Percentiles rank a stretch among this genome's conserved stretches.
Evolutionary conservation across 2,797 vertebrate genomes (phyloP).

Genomic region (Arnoldichthys spilopterus): DNA sequence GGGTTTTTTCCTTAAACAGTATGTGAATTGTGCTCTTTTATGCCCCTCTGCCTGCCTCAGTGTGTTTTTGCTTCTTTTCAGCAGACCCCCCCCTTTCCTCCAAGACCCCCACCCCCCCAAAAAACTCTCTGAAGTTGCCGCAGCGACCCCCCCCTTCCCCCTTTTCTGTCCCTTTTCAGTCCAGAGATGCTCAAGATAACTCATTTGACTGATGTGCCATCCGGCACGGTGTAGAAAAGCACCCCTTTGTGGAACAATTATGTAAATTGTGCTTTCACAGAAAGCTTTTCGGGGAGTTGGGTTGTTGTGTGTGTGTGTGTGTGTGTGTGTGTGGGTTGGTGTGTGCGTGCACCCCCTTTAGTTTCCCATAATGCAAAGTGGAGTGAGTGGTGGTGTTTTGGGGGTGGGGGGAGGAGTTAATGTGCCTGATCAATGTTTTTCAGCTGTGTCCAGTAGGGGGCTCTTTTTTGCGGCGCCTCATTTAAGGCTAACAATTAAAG

Average conservation of each 20-base stretch:
- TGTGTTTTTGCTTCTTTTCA: conserved; percentile 64
- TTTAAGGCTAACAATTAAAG: not conserved
- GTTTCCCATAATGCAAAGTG: not conserved
- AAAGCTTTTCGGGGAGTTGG: conserved; percentile 18
- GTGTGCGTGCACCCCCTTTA: not conserved
- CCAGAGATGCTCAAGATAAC: conserved; percentile 69
- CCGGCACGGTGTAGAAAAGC: conserved; percentile 67
- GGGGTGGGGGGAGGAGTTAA: too few species aligned
- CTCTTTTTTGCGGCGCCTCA: not conserved
- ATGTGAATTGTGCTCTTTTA: conserved; percentile 54
- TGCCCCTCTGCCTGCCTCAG: conserved; percentile 34
- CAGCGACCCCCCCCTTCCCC: conserved; percentile 45
- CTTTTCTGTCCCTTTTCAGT: conserved; percentile 55
- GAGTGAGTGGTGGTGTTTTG: not conserved
- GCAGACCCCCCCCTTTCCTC: conserved; percentile 29
- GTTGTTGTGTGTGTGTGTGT: conserved; percentile 24
- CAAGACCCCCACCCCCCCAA: conserved; percentile 31
- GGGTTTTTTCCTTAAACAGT: conserved; percentile 55
- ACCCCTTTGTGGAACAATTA: conserved; percentile 74
- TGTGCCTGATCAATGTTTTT: too few species aligned
- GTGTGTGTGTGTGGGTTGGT: conserved; percentile 12
- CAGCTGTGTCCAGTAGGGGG: not conserved
- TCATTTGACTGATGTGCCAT: conserved; percentile 78
- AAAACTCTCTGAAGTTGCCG: conserved; percentile 70
- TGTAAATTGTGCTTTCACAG: conserved; percentile 71